phyloP scores from a whole-genome alignment of 2,888 invertebrate genomes.

The Hoplodrina ambigua region DNA sequence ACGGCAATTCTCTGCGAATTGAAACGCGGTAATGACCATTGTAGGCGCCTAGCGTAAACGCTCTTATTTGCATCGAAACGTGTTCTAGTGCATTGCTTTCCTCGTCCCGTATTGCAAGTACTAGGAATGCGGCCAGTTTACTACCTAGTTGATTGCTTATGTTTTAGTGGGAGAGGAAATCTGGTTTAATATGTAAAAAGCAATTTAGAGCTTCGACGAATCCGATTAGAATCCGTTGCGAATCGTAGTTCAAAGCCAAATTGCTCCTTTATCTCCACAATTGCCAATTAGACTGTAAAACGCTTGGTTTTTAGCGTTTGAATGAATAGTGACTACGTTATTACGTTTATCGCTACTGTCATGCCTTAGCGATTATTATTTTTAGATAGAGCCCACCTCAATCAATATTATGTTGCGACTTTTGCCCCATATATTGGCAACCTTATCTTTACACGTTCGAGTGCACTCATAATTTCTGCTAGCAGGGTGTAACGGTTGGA shows the following conservation, averaged over 20 bases:
- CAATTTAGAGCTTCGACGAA: constrained; percentile 67
- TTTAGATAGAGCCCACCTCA: constrained; percentile 9
- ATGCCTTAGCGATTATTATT: constrained; percentile 9
- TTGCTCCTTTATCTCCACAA: constrained; percentile 70
- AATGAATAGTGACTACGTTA: constrained; percentile 59
- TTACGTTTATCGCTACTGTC: constrained; percentile 40
- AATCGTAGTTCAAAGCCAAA: constrained; percentile 65
- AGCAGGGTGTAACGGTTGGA: constrained; percentile 74
- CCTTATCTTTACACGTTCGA: constrained; percentile 77
- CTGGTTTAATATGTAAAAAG: constrained; percentile 58
- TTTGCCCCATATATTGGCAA: constrained; percentile 58
- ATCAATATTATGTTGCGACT: constrained; percentile 34
- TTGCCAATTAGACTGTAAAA: constrained; percentile 69
- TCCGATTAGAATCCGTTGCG: constrained; percentile 64
- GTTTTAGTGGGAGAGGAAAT: constrained; percentile 65
- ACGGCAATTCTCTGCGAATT: constrained; percentile 79
- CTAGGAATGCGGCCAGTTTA: constrained; percentile 73
- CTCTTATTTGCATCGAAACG: constrained; percentile 86
- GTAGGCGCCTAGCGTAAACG: constrained; percentile 83
- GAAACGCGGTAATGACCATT: constrained; percentile 87
- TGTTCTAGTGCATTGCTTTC: constrained; percentile 79
- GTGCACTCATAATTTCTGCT: constrained; percentile 77
- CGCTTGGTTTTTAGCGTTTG: constrained; percentile 62
- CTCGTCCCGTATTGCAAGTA: constrained; percentile 67
- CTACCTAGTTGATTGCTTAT: constrained; percentile 67